These are phyloP conservation scores for Selene dorsalis DNA, from an alignment of 2,797 vertebrate species.

Conservation along the genomic window DNA sequence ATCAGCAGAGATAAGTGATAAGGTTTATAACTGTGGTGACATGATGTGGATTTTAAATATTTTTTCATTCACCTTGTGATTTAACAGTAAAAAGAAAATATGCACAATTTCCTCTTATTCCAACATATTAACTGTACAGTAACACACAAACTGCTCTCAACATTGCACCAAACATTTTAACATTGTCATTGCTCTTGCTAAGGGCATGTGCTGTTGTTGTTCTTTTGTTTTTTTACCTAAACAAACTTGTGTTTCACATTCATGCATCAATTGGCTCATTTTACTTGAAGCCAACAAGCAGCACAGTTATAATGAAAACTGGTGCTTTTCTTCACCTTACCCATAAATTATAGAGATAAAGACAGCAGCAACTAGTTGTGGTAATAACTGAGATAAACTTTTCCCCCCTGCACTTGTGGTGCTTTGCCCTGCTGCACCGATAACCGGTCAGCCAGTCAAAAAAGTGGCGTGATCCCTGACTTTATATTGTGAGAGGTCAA, in stretches of 20 bases:
- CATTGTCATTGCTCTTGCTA: background rate
- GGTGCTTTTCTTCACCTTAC: background rate
- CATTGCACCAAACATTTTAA: background rate
- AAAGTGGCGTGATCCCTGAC: conserved; percentile 12
- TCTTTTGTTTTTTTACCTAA: too few species aligned
- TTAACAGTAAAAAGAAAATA: background rate
- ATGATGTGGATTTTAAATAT: background rate
- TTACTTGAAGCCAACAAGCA: background rate
- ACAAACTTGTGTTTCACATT: background rate
- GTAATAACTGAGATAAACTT: background rate
- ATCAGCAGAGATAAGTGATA: conserved; percentile 40
- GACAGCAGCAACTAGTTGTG: background rate
- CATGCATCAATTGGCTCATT: background rate
- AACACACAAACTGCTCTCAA: background rate
- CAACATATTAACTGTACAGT: background rate
- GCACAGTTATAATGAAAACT: background rate
- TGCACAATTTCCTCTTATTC: background rate
- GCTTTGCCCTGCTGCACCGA: background rate
- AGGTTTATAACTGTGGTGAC: conserved; percentile 15
- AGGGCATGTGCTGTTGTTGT: background rate
- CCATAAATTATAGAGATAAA: conserved; percentile 1
- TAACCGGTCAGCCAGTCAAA: background rate
- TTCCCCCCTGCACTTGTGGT: background rate
- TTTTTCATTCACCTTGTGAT: background rate
- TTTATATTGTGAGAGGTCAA: conserved; percentile 5